Evolutionary conservation across 2,888 invertebrate species (phyloP), one percentile per base, ranked within the genome.

Genomic region (Trissonchulus latispiculum): DNA sequence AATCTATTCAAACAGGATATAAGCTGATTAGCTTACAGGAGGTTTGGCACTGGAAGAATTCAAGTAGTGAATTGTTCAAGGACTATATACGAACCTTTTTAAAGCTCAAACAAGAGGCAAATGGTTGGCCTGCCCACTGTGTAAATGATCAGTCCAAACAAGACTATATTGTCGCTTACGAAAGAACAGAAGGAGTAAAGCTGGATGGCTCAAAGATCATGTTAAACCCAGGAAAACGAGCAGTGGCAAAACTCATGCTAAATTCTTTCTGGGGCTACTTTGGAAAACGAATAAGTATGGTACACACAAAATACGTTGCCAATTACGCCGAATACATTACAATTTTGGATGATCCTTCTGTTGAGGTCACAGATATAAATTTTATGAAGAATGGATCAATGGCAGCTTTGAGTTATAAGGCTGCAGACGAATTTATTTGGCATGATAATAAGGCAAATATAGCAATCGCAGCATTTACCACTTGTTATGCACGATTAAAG

Each of bases 381-480:
- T 18, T 64, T 31, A n/a, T n/a, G n/a, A n/a, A n/a, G n/a, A n/a
- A n/a, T n/a, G n/a, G n/a, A n/a, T n/a, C n/a, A n/a, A n/a, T 64
- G 66, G 33, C 33, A 35, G 29, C 33, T 32, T 18, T n/a, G 33
- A 64, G 33, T 35, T 64, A 64, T n/a, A 64, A 64, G 66, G 18
- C 33, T 8, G 33, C 29, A 29, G 8, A 29, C 18, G 66, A 64
- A 64, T 8, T 29, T 8, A 35, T 32, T 18, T 18, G 18, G n/a
- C 66, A 31, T n/a, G 66, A 31, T 8, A 8, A 31, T 8, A 32
- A 32, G 0, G 68, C 71, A 28, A 83, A 81, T 74, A 77, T 80
- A 0, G 78, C 80, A 15, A 78, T 85, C 2, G 84, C 83, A 0
- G 79, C 80, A 0, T 84, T 81, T 69, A 82, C 82, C 0, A 84